A percentile compares a stretch with the other conserved stretches of the same genome.
Evolutionary conservation across 2,113 vertebrate genomes (phyloP).

Genomic region (Rhinopithecus roxellana): DNA sequence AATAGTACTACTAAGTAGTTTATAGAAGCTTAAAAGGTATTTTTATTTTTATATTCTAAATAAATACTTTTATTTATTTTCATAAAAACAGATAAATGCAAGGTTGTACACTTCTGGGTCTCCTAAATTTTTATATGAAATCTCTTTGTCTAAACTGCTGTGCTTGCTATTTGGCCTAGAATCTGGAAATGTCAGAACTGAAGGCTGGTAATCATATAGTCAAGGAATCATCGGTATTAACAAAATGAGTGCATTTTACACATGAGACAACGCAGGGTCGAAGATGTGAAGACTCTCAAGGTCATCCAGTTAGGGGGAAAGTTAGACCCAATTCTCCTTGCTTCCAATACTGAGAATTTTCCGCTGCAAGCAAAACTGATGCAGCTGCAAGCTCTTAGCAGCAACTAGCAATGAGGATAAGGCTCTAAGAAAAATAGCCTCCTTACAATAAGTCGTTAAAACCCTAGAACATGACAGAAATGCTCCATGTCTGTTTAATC

Average conservation of each 20-base stretch:
- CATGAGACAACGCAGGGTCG: not conserved
- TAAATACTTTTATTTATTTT: not conserved
- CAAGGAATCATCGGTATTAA: not conserved
- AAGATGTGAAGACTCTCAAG: not conserved
- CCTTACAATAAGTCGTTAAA: not conserved
- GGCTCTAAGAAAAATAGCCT: not conserved
- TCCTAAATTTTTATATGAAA: not conserved
- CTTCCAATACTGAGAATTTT: not conserved
- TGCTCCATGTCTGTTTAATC: not conserved
- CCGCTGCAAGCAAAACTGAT: not conserved
- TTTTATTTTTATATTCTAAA: conserved; percentile 25
- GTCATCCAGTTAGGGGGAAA: not conserved
- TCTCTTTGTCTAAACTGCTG: not conserved
- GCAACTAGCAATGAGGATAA: not conserved
- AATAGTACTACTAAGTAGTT: not conserved
- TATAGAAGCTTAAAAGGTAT: not conserved
- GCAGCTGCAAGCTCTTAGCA: not conserved
- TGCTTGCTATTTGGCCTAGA: not conserved
- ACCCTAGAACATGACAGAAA: not conserved
- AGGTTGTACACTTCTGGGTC: not conserved
- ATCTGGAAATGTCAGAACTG: not conserved
- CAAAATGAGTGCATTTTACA: not conserved
- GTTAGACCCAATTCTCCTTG: not conserved
- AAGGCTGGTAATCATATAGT: not conserved
- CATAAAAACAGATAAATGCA: not conserved